phyloP scores from a whole-genome alignment of 2,888 invertebrate species.

The Thyatira batis region DNA sequence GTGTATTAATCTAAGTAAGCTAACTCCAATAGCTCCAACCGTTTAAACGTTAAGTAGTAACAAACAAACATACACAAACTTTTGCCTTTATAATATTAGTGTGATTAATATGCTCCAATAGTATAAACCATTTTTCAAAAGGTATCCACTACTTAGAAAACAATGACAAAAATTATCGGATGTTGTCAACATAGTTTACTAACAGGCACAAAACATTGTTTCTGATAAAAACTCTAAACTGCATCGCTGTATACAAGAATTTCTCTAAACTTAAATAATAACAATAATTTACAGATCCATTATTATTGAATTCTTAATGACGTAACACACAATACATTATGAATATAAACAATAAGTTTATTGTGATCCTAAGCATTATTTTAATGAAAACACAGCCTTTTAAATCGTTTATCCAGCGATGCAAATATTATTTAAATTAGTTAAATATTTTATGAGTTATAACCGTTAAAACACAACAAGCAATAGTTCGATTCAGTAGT shows the following conservation, averaged over 20 bases:
- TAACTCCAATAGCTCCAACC: too few species aligned
- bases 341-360: not conserved
- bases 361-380: not conserved
- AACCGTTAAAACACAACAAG: not conserved
- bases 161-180: not conserved
- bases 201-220: too few species aligned
- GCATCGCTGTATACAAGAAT: not conserved
- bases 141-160: not conserved
- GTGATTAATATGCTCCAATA: not conserved
- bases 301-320: too few species aligned
- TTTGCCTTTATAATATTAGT: too few species aligned
- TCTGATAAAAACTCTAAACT: too few species aligned
- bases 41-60: too few species aligned
- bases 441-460: not conserved
- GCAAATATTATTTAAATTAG: not conserved
- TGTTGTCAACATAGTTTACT: not conserved
- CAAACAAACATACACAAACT: too few species aligned
- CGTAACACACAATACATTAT: not conserved
- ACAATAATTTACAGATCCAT: too few species aligned
- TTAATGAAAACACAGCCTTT: not conserved
- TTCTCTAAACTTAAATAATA: too few species aligned
- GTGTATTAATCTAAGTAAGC: too few species aligned
- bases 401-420: not conserved
- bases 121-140: not conserved
- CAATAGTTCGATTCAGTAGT: constrained; percentile 20